phyloP scores from a whole-genome alignment of 2,888 invertebrate species.

The Xestia sexstrigata region DNA sequence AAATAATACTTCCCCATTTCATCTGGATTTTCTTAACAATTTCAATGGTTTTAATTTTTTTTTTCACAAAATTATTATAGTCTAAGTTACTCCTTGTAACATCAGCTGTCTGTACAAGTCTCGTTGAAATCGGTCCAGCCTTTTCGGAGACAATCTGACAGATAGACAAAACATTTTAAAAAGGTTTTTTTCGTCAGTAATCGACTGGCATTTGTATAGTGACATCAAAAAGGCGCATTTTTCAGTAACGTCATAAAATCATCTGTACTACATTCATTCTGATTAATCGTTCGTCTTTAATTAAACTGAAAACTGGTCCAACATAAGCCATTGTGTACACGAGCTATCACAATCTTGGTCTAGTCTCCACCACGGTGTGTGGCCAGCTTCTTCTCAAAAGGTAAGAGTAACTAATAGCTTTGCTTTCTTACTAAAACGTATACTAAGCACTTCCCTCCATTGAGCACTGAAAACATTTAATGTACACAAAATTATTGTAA shows the following conservation, averaged over 20 bases:
- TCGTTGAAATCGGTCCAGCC: no score
- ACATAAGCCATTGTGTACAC: conserved; percentile 44
- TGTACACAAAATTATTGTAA: conserved; percentile 23
- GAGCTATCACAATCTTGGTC: conserved; percentile 26
- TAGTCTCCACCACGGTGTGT: conserved; percentile 48
- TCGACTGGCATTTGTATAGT: neutral
- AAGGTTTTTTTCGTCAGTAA: neutral
- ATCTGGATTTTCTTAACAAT: no score
- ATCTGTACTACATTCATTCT: neutral
- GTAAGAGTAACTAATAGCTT: conserved; percentile 65
- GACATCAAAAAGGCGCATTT: neutral
- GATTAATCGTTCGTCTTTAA: neutral
- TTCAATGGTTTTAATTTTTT: no score
- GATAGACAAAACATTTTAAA: no score
- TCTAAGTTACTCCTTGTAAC: no score
- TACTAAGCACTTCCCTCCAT: conserved; percentile 41
- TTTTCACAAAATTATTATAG: no score
- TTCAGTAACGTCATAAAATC: neutral
- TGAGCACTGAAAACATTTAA: conserved; percentile 22
- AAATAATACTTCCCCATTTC: no score
- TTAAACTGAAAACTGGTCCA: neutral
- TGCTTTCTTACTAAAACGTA: conserved; percentile 50
- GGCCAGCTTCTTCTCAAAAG: conserved; percentile 53
- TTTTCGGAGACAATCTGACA: no score
- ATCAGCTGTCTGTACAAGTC: no score